Conservation (phyloP, 2,797 vertebrate species). For the Acestrorhynchus altus region DNA sequence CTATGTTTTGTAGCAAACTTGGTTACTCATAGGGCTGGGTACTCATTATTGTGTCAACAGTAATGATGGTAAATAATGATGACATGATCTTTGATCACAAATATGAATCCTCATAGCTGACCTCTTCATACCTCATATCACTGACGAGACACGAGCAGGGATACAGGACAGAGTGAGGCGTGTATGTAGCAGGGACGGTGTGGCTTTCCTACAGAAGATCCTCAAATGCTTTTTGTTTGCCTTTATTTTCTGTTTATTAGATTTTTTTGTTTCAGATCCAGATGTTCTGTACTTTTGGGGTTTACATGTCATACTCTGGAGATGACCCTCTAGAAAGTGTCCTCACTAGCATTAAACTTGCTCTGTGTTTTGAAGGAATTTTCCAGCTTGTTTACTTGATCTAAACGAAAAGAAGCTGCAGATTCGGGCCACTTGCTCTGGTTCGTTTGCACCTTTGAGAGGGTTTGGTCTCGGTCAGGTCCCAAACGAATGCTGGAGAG, state of each 20-base stretch:
- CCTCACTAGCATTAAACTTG: background rate
- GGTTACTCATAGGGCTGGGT: constrained; percentile 48
- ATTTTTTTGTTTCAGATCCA: background rate
- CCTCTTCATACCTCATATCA: constrained; percentile 81
- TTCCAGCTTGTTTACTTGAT: background rate
- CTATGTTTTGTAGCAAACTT: constrained; percentile 56
- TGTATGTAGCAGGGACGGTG: constrained; percentile 86
- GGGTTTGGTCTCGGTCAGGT: no score
- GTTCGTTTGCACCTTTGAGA: no score
- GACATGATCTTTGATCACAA: constrained; percentile 16
- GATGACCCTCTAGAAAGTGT: background rate
- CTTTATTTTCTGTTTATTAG: background rate
- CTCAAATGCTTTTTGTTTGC: background rate
- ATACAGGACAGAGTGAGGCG: constrained; percentile 65
- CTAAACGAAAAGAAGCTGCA: background rate
- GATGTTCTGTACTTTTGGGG: background rate
- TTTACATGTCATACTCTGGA: constrained; percentile 20
- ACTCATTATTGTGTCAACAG: constrained; percentile 26
- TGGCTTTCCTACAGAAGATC: constrained; percentile 59
- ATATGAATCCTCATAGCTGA: constrained; percentile 41
- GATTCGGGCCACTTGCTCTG: background rate
- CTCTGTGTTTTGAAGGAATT: background rate
- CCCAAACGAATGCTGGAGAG: no score
- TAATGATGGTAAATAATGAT: constrained; percentile 49
- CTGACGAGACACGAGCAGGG: constrained; percentile 73